Evolutionary conservation across 2,113 vertebrate genomes (phyloP).

Genomic region (Pygoscelis antarcticus): DNA sequence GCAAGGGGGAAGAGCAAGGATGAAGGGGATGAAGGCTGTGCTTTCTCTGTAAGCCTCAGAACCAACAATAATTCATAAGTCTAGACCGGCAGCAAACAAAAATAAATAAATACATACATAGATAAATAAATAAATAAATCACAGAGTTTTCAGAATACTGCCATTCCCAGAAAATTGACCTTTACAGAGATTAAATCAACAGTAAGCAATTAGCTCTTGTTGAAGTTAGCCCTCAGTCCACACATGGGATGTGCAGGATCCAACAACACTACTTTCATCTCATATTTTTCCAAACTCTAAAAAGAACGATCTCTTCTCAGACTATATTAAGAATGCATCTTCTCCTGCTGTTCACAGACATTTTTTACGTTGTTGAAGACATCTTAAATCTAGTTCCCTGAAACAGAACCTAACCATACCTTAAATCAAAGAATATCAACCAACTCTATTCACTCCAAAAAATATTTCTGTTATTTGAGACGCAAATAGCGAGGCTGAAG

Average conservation of each 20-base stretch:
- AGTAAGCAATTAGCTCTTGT: neutral
- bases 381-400: neutral
- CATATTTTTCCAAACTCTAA: neutral
- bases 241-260: neutral
- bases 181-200: neutral
- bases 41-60: neutral
- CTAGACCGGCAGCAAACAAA: neutral
- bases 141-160: neutral
- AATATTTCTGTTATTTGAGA: neutral
- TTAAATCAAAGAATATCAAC: neutral
- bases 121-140: neutral
- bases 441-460: neutral
- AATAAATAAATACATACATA: neutral
- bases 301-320: neutral
- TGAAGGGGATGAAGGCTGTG: neutral
- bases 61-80: neutral
- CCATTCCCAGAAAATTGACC: neutral
- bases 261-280: neutral
- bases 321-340: neutral
- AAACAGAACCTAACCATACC: neutral
- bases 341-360: neutral
- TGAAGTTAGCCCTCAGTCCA: neutral
- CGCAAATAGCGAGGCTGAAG: neutral
- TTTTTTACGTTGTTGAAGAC: neutral
- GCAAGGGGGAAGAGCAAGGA: neutral